Conservation (phyloP, 1,140 invertebrate genomes). For the Drosophila busckii region DNA sequence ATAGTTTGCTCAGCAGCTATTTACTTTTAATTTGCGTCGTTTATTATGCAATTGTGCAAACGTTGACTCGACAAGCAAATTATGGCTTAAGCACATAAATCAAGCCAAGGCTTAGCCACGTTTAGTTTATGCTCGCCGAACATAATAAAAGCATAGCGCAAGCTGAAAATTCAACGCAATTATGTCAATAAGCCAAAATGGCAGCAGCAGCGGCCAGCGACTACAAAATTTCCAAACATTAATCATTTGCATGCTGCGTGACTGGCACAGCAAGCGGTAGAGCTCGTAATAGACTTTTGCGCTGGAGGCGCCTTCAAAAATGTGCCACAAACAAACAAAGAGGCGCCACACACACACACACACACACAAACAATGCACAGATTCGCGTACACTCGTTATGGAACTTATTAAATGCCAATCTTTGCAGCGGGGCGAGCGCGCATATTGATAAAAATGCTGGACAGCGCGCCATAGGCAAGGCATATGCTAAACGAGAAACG, state of each 20-base stretch:
- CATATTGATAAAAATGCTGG: conserved; percentile 40
- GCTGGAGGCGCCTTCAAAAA: conserved; percentile 24
- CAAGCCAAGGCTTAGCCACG: conserved; percentile 26
- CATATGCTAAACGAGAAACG: too few relatives aligned
- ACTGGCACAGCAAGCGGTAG: conserved; percentile 15
- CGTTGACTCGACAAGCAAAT: conserved; percentile 49
- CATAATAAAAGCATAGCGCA: too few relatives aligned
- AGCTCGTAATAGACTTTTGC: conserved; percentile 11
- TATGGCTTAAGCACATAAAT: conserved; percentile 42
- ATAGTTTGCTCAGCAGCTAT: conserved; percentile 35
- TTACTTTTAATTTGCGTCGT: conserved; percentile 68
- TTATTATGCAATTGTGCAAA: conserved; percentile 69
- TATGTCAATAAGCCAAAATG: conserved; percentile 70
- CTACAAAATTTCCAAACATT: conserved; percentile 45
- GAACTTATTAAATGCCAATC: conserved; percentile 26
- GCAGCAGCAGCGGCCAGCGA: conserved; percentile 19
- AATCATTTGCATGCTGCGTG: conserved; percentile 51
- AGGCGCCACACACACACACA: neutral
- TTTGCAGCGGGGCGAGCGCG: conserved; percentile 10
- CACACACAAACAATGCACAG: conserved; percentile 20
- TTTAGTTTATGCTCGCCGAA: conserved; percentile 49
- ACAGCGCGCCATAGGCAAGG: neutral
- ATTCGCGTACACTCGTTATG: neutral
- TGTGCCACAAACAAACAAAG: conserved; percentile 37
- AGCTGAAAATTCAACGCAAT: conserved; percentile 41